These are phyloP conservation scores for Rhamnusium bicolor DNA, from an alignment of 2,888 invertebrate genomes.

Conservation along the genomic window DNA sequence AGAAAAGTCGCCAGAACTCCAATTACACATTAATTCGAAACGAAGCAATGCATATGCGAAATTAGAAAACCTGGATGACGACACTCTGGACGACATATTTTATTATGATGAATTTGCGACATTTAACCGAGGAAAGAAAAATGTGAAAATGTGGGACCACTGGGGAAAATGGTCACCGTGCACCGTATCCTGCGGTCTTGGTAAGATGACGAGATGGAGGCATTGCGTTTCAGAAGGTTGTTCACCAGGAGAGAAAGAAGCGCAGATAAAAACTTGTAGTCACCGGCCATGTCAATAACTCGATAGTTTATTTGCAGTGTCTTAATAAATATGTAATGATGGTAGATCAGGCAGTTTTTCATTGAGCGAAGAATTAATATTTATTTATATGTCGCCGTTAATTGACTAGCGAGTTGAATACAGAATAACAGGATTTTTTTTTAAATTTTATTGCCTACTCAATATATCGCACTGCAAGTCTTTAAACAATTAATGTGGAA, in stretches of 20 bases:
- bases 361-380: neutral
- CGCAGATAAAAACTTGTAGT: slow-evolving; percentile 72
- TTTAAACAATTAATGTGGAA: too few relatives aligned
- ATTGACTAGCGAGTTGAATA: neutral
- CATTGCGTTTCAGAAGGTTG: slow-evolving; percentile 72
- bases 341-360: neutral
- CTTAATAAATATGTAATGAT: neutral
- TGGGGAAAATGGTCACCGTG: slow-evolving; percentile 73
- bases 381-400: neutral
- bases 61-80: neutral
- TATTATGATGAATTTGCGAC: slow-evolving; percentile 44
- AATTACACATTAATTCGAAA: neutral
- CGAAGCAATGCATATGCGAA: neutral
- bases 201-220: slow-evolving; percentile 71
- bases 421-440: neutral
- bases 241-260: slow-evolving; percentile 72
- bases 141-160: slow-evolving; percentile 70
- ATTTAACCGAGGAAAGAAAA: slow-evolving; percentile 43
- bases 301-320: neutral
- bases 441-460: neutral
- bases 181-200: slow-evolving; percentile 71
- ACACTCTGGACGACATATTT: slow-evolving; percentile 40
- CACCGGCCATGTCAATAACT: slow-evolving; percentile 64
- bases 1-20: neutral
- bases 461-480: too few relatives aligned